phyloP scores from a whole-genome alignment of 2,797 vertebrate genomes.

The Semotilus atromaculatus region DNA sequence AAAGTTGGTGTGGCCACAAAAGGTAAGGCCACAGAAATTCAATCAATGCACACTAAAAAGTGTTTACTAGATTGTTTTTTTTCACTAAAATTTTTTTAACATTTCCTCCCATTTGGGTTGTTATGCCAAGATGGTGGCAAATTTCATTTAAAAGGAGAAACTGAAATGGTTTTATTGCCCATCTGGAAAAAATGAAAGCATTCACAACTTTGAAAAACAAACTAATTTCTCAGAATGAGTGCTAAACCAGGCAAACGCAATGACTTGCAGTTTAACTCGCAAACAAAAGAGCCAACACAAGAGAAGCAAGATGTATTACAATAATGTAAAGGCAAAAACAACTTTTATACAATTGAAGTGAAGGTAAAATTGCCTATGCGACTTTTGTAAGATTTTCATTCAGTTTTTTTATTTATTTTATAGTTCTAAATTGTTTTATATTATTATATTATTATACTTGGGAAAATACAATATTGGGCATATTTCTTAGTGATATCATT shows the following conservation, averaged over 20 bases:
- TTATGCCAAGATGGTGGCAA: slow-evolving; percentile 44
- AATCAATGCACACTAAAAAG: slow-evolving; percentile 56
- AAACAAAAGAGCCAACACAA: slow-evolving; percentile 9
- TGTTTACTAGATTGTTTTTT: slow-evolving; percentile 55
- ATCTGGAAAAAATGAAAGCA: slow-evolving; percentile 53
- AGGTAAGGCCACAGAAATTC: slow-evolving; percentile 49
- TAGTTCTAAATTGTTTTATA: not conserved
- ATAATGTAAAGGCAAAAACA: not conserved
- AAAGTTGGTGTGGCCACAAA: slow-evolving; percentile 46
- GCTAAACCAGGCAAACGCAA: slow-evolving; percentile 50
- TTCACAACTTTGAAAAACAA: slow-evolving; percentile 45
- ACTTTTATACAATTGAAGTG: not conserved
- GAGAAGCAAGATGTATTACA: not conserved
- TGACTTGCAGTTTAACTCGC: slow-evolving; percentile 1
- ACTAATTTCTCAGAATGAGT: slow-evolving; percentile 41
- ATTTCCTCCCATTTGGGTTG: slow-evolving; percentile 55
- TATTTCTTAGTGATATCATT: slow-evolving; percentile 26
- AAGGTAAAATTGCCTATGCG: not conserved
- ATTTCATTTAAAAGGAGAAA: slow-evolving; percentile 48
- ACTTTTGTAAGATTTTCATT: not conserved
- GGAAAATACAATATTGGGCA: slow-evolving; percentile 11
- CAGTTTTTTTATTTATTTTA: no score
- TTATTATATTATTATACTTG: not conserved
- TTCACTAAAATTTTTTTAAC: slow-evolving; percentile 48
- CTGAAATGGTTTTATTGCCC: slow-evolving; percentile 56